phyloP scores from a whole-genome alignment of 37 sponge, comb jelly and placozoan species.

The Beroe ovata region DNA sequence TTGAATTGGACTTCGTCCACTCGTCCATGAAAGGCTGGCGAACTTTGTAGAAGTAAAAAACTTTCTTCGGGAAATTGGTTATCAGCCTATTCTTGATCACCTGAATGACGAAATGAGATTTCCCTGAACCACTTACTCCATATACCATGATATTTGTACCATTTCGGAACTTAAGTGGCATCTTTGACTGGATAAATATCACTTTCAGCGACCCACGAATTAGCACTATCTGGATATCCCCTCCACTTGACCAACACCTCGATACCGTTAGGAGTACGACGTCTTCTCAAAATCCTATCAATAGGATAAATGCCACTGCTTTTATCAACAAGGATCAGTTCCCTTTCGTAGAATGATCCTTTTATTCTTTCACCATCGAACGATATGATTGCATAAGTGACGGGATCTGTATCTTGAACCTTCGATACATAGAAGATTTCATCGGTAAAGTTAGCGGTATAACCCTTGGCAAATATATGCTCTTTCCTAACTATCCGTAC shows the following conservation, averaged over 20 bases:
- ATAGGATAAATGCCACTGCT: background rate
- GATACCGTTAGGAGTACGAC: background rate
- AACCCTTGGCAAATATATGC: background rate
- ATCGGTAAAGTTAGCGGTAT: background rate
- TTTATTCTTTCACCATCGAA: background rate
- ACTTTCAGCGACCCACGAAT: background rate
- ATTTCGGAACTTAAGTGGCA: slow-evolving; percentile 2
- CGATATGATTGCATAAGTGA: background rate
- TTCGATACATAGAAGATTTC: background rate
- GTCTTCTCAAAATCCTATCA: background rate
- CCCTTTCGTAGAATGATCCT: background rate
- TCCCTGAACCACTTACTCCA: background rate
- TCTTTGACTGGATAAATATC: background rate
- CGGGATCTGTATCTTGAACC: background rate
- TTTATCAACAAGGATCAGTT: background rate
- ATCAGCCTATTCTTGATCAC: background rate
- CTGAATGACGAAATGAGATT: background rate
- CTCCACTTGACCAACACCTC: background rate
- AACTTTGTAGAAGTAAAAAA: background rate
- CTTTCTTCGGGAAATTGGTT: background rate
- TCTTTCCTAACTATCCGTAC: background rate
- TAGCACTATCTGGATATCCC: background rate
- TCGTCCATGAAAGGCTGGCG: background rate
- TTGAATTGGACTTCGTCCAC: background rate
- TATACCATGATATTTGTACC: background rate